These are phyloP conservation scores for Heterotis niloticus DNA, from an alignment of 2,113 vertebrate genomes.

Conservation along the genomic window DNA sequence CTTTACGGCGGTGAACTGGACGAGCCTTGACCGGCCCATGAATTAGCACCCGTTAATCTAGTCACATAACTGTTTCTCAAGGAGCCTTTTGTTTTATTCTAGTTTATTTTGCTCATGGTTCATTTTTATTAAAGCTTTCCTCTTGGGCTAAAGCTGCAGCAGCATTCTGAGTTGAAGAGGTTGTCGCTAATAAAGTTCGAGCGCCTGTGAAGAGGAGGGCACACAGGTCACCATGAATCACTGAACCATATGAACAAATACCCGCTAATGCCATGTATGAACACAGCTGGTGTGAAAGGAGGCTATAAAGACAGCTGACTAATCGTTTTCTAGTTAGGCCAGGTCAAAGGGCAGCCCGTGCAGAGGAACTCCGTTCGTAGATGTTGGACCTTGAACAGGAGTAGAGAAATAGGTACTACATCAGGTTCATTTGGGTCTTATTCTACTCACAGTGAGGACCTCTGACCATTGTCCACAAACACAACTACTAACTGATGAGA, in stretches of 20 bases:
- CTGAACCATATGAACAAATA: constrained; percentile 28
- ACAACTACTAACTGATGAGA: too few species aligned
- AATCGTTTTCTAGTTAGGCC: constrained; percentile 34
- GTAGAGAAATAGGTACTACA: not conserved
- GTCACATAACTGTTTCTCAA: constrained; percentile 37
- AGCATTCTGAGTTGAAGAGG: constrained; percentile 29
- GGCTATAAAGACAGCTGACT: constrained; percentile 19
- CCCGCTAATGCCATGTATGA: constrained; percentile 30
- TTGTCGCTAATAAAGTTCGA: constrained; percentile 40
- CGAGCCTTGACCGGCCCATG: not conserved
- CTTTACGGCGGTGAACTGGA: constrained; percentile 3
- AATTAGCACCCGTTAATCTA: constrained; percentile 32
- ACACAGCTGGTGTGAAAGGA: constrained; percentile 10
- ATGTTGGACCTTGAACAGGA: not conserved
- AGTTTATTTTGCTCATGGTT: not conserved
- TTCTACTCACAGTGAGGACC: too few species aligned
- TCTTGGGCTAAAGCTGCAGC: not conserved
- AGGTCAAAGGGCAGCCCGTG: constrained; percentile 34
- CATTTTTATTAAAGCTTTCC: constrained; percentile 18
- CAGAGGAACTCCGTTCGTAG: constrained; percentile 30
- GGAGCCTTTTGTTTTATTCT: constrained; percentile 22
- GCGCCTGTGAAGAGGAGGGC: constrained; percentile 26
- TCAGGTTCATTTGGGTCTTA: not conserved
- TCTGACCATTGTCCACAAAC: too few species aligned
- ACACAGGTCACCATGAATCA: not conserved